Base-by-base conservation (phyloP, 2,113 vertebrate species). In the Tachycineta bicolor region DNA sequence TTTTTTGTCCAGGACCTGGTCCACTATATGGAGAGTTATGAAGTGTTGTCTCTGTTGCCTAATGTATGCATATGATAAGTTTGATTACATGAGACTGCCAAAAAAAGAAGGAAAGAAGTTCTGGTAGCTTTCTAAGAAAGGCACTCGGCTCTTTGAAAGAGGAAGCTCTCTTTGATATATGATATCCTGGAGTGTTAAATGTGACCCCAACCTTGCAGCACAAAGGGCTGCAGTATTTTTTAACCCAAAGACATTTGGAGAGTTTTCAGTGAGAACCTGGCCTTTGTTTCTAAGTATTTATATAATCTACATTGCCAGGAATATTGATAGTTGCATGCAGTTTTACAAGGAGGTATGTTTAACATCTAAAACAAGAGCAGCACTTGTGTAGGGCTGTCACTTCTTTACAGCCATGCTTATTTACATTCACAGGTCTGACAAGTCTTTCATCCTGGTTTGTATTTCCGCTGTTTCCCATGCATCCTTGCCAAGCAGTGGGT, bases 41-140 rank as follows among this genome's bases (percentile, higher is more conserved):
- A 34, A 78, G 62, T 37, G 62, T 94, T 94, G 87, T 88, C 92
- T 88, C 37, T 85, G 60, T 96, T 94, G 75, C 67, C 53, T 90
- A 80, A 91, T 81, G 68, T 94, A 83, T 90, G 80, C 23, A 14
- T 63, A 18, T 34, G 88, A 78, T 93, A 93, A 86, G 50, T 94
- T 31, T 63, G 83, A 59, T 89, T 82, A 62, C 67, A 11, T 23
- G 68, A 85, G 46, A 67, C 34, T 3, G 47, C 50, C 46, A 76
- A 65, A 84, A 90, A 68, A 46, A 87, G 37, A 43, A 1, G 23
- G 52, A 68, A 83, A 95, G 41, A 34, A 14, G 25, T 89, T 90
- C 87, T 85, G 78, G 74, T 92, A 86, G 59, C 83, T 91, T 90
- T 95, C 80, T 90, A 88, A 83, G 92, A 90, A 83, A 55, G 59